Evolutionary conservation across 2,113 vertebrate species (phyloP), one percentile per base, ranked within the genome.

Genomic region (Coreoperca whiteheadi): DNA sequence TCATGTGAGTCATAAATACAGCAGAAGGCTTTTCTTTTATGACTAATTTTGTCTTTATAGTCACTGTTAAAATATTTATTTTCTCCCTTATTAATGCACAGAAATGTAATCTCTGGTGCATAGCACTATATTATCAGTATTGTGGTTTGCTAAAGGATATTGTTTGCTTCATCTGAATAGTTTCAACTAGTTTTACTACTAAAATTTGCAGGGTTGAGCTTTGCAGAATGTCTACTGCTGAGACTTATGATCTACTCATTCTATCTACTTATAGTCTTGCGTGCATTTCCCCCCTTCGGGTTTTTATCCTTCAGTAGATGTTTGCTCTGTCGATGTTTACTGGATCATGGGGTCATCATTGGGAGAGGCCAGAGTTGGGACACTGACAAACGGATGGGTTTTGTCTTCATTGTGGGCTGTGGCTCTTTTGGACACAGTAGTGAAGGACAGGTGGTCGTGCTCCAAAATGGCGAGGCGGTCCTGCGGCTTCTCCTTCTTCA

Each of bases 391-490:
- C 1, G 94, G 94, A 76, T 97, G 96, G 23, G 93, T 91, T 87
- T 98, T 98, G 25, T 97, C 96, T 9, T 97, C 96, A 9, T 90
- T 92, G 63, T 93, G 84, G 0, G 91, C 23, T 0, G 65, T 72
- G 0, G 92, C 87, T 46, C 95, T 94, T 85, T 97, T 96, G 2
- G 96, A 94, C 87, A 97, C 96, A 0, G 97, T 97, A 39, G 96
- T 97, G 92, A 99, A 98, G 74, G 97, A 96, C 61, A 99, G 95
- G 75, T 99, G 97, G 89, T 99, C 98, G 0, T 98, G 97, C 67
- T 99, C 97, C 85, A 98, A 81, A 85, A 99, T 98, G 88, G 95
- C 91, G 15, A 97, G 90, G 64, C 95, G 96, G 88, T 99, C 98
- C 32, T 97, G 96, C 1, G 96, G 95, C 90, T 97, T 98, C 90